Evolutionary conservation across 2,797 vertebrate species (phyloP).

Genomic region (Anomalospiza imberbis): DNA sequence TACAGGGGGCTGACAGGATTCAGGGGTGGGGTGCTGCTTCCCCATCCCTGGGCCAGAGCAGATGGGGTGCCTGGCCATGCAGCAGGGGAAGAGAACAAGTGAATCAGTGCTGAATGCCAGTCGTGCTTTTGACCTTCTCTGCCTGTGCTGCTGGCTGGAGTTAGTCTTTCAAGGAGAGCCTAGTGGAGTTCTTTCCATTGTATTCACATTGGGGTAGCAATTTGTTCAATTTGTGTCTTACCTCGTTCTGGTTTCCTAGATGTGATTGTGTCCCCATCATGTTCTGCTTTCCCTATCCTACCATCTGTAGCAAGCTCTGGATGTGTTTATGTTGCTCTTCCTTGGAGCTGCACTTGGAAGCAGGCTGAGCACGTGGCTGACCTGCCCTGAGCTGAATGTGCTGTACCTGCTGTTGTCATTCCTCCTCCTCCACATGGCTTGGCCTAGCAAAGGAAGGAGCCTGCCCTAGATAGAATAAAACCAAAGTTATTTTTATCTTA

Average conservation of each 20-base stretch:
- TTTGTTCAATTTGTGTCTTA: background rate
- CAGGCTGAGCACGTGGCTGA: background rate
- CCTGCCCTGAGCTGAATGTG: conserved; percentile 34
- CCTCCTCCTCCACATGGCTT: background rate
- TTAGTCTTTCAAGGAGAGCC: background rate
- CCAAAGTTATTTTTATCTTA: background rate
- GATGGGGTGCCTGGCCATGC: background rate
- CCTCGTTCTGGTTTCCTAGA: background rate
- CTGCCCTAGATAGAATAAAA: conserved; percentile 7
- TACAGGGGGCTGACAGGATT: background rate
- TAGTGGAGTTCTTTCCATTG: background rate
- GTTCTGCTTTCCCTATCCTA: background rate
- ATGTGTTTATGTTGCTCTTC: background rate
- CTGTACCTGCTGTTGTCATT: conserved; percentile 49
- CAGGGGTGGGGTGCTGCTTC: background rate
- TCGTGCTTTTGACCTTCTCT: background rate
- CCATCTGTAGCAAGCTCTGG: conserved; percentile 3
- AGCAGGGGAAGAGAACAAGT: background rate
- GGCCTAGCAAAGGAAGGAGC: conserved; percentile 1
- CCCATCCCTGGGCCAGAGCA: background rate
- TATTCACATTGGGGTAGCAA: background rate
- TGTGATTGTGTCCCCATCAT: background rate
- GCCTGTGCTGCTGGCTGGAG: background rate
- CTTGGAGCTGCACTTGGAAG: conserved; percentile 41
- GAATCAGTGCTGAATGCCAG: background rate